Evolutionary conservation across 2,797 vertebrate genomes (phyloP).

Genomic region (Sternarchorhynchus goeldii): DNA sequence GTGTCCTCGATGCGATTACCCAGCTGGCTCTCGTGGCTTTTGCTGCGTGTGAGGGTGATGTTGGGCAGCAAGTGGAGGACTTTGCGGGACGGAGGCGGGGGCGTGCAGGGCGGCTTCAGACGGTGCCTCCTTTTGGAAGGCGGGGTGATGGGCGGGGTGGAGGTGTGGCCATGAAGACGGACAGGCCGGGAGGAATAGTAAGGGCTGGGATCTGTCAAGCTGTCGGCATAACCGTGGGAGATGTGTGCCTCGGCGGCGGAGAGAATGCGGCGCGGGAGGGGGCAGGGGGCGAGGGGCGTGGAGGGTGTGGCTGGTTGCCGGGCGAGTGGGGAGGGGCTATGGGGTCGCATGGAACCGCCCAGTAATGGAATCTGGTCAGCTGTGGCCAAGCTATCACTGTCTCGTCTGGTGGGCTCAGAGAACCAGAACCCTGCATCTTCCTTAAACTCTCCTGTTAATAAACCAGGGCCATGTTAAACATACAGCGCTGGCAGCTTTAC

Average conservation of each 20-base stretch:
- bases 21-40: slow-evolving; percentile 96
- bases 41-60: slow-evolving; percentile 93
- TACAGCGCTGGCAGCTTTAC: neutral
- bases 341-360: slow-evolving; percentile 67
- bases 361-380: slow-evolving; percentile 74
- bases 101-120: slow-evolving; percentile 92
- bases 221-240: slow-evolving; percentile 72
- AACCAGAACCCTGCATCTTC: slow-evolving; percentile 80
- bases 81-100: slow-evolving; percentile 91
- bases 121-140: slow-evolving; percentile 84
- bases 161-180: slow-evolving; percentile 82
- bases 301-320: slow-evolving; percentile 74
- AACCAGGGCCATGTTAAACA: neutral
- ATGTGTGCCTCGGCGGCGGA: slow-evolving; percentile 72
- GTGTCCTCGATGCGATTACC: slow-evolving; percentile 95
- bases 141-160: slow-evolving; percentile 88
- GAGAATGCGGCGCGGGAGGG: slow-evolving; percentile 60
- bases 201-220: slow-evolving; percentile 79
- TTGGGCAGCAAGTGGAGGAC: slow-evolving; percentile 89
- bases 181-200: slow-evolving; percentile 73
- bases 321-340: slow-evolving; percentile 79
- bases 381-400: slow-evolving; percentile 77
- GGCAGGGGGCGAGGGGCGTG: slow-evolving; percentile 71
- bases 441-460: slow-evolving; percentile 79
- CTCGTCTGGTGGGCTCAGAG: slow-evolving; percentile 79